Evolutionary conservation across 2,888 invertebrate species (phyloP).

Genomic region (Pyralis farinalis): DNA sequence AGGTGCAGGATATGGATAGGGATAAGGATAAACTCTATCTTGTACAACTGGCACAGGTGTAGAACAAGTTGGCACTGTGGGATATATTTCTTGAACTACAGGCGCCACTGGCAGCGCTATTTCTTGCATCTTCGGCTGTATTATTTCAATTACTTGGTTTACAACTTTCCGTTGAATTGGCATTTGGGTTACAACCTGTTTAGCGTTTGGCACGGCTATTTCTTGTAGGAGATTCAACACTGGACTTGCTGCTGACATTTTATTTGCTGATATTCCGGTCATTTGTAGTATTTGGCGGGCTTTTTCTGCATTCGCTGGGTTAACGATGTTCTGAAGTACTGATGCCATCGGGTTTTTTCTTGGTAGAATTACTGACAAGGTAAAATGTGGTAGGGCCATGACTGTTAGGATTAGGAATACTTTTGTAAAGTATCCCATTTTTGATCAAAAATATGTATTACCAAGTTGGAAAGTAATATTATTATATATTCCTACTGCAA

Average conservation of each 20-base stretch:
- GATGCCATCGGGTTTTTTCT: background rate
- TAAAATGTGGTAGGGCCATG: background rate
- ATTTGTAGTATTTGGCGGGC: slow-evolving; percentile 12
- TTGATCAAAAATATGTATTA: too few species aligned
- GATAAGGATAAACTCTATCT: background rate
- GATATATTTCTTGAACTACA: slow-evolving; percentile 1
- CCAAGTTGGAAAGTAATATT: too few species aligned
- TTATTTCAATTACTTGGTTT: background rate
- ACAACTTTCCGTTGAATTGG: background rate
- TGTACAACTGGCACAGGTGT: background rate
- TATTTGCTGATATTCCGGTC: slow-evolving; percentile 6
- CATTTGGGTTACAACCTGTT: background rate
- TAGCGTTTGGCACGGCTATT: slow-evolving; percentile 11
- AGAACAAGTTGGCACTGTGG: slow-evolving; percentile 6
- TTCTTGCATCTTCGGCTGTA: background rate
- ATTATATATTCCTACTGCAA: too few species aligned
- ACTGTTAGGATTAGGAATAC: background rate
- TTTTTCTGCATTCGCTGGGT: slow-evolving; percentile 14
- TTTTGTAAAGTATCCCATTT: background rate
- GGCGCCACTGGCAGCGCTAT: slow-evolving; percentile 2
- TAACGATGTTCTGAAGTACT: slow-evolving; percentile 17
- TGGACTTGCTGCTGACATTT: background rate
- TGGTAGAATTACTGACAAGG: slow-evolving; percentile 1
- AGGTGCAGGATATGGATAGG: slow-evolving; percentile 6
- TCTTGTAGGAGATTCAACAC: slow-evolving; percentile 10